Base-by-base conservation (phyloP, 2,113 vertebrate species). In the Thunnus thynnus region DNA sequence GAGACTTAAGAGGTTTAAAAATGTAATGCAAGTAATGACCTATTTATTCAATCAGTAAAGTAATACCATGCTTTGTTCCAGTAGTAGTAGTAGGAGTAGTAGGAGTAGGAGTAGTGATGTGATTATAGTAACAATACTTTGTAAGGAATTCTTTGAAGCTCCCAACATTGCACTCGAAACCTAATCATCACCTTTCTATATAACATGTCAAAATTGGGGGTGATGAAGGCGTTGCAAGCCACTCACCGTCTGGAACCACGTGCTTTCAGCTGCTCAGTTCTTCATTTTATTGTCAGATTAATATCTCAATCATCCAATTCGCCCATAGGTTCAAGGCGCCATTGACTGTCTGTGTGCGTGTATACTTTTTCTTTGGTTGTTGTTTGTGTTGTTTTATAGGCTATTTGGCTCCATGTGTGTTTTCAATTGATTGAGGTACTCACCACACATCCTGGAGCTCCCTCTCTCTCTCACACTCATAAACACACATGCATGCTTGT, bases 331-430 rank as follows among this genome's bases (percentile, higher is more conserved):
- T 88, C 60, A 82, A 84, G 80, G 61, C 68, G 2, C 50, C 36
- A 30, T 72, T 63, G 13, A 63, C 58, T 66, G n/a, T 78, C 4
- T 74, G 48, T 52, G 36, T 72, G 54, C 41, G 13, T 4, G 10
- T 57, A 64, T 17, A 55, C 77, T 82, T 17, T 32, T 65, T 62
- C 48, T 71, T 48, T 48, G 72, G 36, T 69, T 67, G 58, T 72
- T 84, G 68, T 88, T 86, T 85, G 36, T 77, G 54, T 87, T 69
- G 50, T 84, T 89, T 89, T 86, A 84, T 85, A 87, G 85, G 36
- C 78, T 62, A 54, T 84, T 74, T 44, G 60, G 63, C 52, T 84
- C 61, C n/a, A 36, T 54, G 60, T 86, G 76, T 82, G 78, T 82
- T 88, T 89, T 87, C 44, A 82, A 62, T 82, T 66, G 72, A 76